A percentile compares a stretch with the other conserved stretches of the same genome.
Conservation (phyloP, 2,113 vertebrate genomes). For the Elachura formosa region DNA sequence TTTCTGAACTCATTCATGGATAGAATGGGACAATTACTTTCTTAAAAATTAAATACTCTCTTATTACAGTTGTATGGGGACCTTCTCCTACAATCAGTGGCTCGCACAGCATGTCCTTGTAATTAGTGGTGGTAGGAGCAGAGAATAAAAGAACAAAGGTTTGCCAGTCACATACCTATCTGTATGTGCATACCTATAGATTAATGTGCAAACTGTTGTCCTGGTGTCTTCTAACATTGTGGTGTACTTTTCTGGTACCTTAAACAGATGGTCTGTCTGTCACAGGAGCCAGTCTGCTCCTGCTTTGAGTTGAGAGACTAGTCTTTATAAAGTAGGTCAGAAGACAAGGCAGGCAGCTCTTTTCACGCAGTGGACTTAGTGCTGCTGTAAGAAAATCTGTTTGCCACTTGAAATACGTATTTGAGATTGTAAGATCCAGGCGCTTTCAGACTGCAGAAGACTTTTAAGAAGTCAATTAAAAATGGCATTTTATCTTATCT, state of each 20-base stretch:
- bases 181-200: too few relatives aligned
- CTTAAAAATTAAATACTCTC: not conserved
- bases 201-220: not conserved
- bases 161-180: not conserved
- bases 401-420: not conserved
- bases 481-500: not conserved
- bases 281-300: not conserved
- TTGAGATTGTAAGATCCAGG: not conserved
- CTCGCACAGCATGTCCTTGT: not conserved
- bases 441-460: not conserved
- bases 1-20: not conserved
- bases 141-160: not conserved
- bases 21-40: not conserved
- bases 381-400: not conserved
- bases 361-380: not conserved
- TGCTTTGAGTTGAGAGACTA: not conserved
- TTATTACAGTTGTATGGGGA: not conserved
- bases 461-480: not conserved
- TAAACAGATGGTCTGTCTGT: not conserved
- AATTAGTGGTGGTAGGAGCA: not conserved
- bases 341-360: not conserved
- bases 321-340: not conserved
- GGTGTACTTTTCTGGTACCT: not conserved
- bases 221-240: not conserved
- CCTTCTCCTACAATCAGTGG: not conserved